Evolutionary conservation across 2,113 vertebrate genomes (phyloP).

Genomic region (mouse (Mus musculus)): GRCm39 chr15:83296501-83297000

Average conservation of each 20-base stretch:
- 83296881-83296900: neutral
- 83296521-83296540: neutral
- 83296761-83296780: neutral
- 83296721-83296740: neutral
- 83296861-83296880: neutral
- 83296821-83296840: fast-evolving
- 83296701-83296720: neutral
- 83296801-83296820: fast-evolving
- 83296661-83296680: neutral
- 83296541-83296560: neutral
- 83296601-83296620: neutral
- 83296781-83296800: neutral
- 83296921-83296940: neutral
- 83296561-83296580: no score
- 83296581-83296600: neutral
- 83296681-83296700: neutral
- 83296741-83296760: neutral
- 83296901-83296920: neutral
- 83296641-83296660: neutral
- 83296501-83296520: neutral
- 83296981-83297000: neutral
- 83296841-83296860: neutral
- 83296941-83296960: neutral
- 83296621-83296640: neutral
- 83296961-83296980: neutral